phyloP scores from a whole-genome alignment of 2,113 vertebrate genomes.

The Rhinoderma darwinii region DNA sequence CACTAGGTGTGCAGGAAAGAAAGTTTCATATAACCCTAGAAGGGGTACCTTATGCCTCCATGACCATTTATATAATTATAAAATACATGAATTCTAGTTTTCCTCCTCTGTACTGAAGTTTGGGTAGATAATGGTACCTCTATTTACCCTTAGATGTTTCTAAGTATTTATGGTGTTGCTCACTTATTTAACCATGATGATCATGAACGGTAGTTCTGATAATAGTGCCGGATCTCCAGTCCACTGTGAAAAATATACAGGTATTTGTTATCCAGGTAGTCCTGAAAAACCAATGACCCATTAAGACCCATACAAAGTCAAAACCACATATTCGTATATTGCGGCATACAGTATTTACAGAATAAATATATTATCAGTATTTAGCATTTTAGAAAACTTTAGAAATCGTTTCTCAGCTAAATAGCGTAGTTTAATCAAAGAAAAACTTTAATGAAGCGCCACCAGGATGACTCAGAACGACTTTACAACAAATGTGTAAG shows the following conservation, averaged over 20 bases:
- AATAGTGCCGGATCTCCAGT: background rate
- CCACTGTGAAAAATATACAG: background rate
- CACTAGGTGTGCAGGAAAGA: too few relatives aligned
- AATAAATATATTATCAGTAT: background rate
- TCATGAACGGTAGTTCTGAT: background rate
- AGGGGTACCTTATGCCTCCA: too few relatives aligned
- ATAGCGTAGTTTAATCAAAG: background rate
- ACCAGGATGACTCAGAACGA: background rate
- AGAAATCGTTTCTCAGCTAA: background rate
- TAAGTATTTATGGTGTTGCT: background rate
- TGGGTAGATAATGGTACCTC: background rate
- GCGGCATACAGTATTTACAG: background rate
- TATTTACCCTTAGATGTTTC: background rate
- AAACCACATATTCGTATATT: background rate
- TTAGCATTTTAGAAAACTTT: background rate
- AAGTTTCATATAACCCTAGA: too few relatives aligned
- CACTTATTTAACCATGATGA: background rate
- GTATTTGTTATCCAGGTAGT: too few relatives aligned
- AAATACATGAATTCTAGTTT: too few relatives aligned
- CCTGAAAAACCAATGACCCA: background rate
- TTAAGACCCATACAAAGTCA: background rate
- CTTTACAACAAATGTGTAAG: constrained; percentile 40
- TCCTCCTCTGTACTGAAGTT: too few relatives aligned
- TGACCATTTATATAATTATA: too few relatives aligned
- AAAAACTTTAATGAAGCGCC: constrained; percentile 22